These are phyloP conservation scores for Myotis planiceps DNA, from an alignment of 2,797 vertebrate species.

Conservation along the genomic window DNA sequence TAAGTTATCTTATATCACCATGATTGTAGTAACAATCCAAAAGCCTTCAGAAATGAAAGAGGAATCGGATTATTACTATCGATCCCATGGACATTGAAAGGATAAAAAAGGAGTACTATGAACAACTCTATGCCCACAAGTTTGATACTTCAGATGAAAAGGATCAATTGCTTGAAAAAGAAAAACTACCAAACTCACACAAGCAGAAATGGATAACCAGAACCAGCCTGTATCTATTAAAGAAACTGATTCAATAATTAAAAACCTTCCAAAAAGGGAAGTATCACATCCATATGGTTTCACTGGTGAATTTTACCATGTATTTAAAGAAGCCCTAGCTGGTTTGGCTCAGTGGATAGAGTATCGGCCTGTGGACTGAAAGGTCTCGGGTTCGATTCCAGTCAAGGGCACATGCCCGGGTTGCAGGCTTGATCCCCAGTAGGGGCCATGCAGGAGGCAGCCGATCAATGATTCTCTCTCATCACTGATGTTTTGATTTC, in stretches of 20 bases:
- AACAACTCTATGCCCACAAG: not conserved
- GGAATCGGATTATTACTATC: not conserved
- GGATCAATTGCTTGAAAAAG: not conserved
- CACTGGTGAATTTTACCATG: slow-evolving; percentile 1
- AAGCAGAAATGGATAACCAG: not conserved
- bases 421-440: too few relatives aligned
- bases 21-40: not conserved
- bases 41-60: slow-evolving; percentile 13
- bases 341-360: too few relatives aligned
- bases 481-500: too few relatives aligned
- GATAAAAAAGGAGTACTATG: not conserved
- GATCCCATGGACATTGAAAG: not conserved
- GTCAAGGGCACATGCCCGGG: too few relatives aligned
- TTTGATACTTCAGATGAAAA: not conserved
- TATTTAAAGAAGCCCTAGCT: not conserved
- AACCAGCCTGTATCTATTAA: not conserved
- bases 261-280: not conserved
- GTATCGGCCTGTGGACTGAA: too few relatives aligned
- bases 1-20: not conserved
- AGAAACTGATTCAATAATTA: not conserved
- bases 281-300: not conserved
- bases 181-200: slow-evolving; percentile 7
- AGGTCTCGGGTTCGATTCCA: too few relatives aligned
- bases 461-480: too few relatives aligned
- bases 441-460: too few relatives aligned